Evolutionary conservation across 2,888 invertebrate genomes (phyloP).

Genomic region (Heliconius cydno): DNA sequence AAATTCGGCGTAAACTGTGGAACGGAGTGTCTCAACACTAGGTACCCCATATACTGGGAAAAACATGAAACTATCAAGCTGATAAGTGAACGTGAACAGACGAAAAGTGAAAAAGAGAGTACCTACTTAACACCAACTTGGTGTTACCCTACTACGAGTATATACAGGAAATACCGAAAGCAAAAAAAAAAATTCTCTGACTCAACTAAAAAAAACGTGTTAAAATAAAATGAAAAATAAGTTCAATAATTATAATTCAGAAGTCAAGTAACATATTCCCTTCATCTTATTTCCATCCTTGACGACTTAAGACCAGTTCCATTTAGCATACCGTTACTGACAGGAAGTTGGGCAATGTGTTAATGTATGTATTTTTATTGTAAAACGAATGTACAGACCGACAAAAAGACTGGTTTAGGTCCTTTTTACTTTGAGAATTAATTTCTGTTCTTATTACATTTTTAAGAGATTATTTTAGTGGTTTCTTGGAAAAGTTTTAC

Average conservation of each 20-base stretch:
- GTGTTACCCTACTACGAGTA: no score
- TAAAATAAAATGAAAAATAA: neutral
- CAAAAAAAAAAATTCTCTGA: no score
- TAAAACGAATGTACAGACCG: neutral
- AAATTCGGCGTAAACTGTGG: neutral
- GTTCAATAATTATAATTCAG: neutral
- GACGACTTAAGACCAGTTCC: conserved; percentile 26
- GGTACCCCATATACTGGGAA: neutral
- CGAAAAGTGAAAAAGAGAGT: no score
- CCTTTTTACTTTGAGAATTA: neutral
- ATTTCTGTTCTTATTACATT: neutral
- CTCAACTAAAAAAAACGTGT: no score
- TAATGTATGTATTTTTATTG: conserved; percentile 25
- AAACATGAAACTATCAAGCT: no score
- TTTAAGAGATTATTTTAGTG: neutral
- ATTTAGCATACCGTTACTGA: conserved; percentile 24
- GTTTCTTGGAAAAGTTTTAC: no score
- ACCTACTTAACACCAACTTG: no score
- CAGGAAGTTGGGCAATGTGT: conserved; percentile 20
- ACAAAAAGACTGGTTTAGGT: conserved; percentile 2
- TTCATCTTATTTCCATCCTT: conserved; percentile 15
- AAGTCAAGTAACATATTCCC: neutral
- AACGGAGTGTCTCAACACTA: neutral
- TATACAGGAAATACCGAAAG: no score
- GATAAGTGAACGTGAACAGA: no score